Evolutionary conservation across 2,888 invertebrate genomes (phyloP).

Genomic region (Chymomyza fuscimana): DNA sequence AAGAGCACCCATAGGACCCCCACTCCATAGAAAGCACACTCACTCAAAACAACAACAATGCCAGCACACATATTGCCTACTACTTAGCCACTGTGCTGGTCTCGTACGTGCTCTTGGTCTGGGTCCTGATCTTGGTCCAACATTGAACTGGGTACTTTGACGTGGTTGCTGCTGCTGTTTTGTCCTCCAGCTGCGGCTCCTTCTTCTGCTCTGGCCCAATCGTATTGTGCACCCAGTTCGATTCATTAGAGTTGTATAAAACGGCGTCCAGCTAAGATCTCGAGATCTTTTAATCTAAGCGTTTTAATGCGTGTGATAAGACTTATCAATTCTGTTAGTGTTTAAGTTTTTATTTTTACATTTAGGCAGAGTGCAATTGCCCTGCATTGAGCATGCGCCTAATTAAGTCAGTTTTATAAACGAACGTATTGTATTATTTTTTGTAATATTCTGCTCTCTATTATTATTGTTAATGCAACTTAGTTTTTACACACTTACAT

Average conservation of each 20-base stretch:
- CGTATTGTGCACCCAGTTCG: conserved; percentile 69
- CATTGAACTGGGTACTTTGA: conserved; percentile 33
- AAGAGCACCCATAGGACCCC: neutral
- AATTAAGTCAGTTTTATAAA: conserved; percentile 71
- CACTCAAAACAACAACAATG: conserved; percentile 35
- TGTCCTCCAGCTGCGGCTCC: conserved; percentile 71
- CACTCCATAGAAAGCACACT: conserved; percentile 18
- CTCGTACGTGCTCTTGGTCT: conserved; percentile 38
- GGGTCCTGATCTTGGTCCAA: conserved; percentile 21
- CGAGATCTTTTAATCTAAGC: conserved; percentile 28
- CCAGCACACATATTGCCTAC: conserved; percentile 33
- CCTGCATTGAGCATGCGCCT: conserved; percentile 40
- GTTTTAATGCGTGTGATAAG: conserved; percentile 69
- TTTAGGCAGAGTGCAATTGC: conserved; percentile 28
- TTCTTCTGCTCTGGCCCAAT: conserved; percentile 68
- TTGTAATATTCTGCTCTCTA: conserved; percentile 44
- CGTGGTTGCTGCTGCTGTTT: conserved; percentile 70
- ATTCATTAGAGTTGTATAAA: conserved; percentile 23
- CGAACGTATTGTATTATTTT: conserved; percentile 73
- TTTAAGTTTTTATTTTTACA: conserved; percentile 52
- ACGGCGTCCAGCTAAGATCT: conserved; percentile 19
- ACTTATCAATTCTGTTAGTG: conserved; percentile 53
- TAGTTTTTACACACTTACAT: conserved; percentile 45
- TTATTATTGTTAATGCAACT: conserved; percentile 11
- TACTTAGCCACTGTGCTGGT: neutral